Conservation (phyloP, 2,113 vertebrate genomes). For the Paedocypris sp. region DNA sequence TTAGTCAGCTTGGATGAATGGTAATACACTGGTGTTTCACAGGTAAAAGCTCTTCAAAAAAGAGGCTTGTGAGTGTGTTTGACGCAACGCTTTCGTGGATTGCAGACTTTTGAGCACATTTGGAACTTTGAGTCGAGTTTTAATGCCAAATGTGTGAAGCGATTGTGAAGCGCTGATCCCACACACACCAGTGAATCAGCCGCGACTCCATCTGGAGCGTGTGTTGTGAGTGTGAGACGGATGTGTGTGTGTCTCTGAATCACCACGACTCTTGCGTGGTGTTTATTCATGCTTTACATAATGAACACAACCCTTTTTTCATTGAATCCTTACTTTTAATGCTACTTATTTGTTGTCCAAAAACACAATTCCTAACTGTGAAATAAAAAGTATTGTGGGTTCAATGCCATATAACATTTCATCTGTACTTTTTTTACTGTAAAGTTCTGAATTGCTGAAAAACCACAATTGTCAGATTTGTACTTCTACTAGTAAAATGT, state of each 20-base stretch:
- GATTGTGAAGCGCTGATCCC: slow-evolving; percentile 11
- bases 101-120: not conserved
- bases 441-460: too few species aligned
- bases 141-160: slow-evolving; percentile 19
- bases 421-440: too few species aligned
- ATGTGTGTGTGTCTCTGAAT: not conserved
- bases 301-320: too few species aligned
- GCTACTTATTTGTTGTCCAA: too few species aligned
- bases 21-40: too few species aligned
- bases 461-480: too few species aligned
- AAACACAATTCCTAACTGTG: too few species aligned
- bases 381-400: too few species aligned
- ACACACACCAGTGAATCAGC: slow-evolving; percentile 9
- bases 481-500: too few species aligned
- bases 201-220: slow-evolving; percentile 24
- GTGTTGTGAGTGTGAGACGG: not conserved
- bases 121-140: slow-evolving; percentile 5
- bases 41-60: not conserved
- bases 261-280: not conserved
- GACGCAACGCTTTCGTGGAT: not conserved
- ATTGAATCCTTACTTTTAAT: too few species aligned
- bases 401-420: too few species aligned
- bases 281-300: not conserved
- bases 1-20: too few species aligned
- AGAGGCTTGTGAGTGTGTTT: not conserved